These are phyloP conservation scores for Melanogrammus aeglefinus DNA, from an alignment of 2,797 vertebrate species.

Conservation along the genomic window DNA sequence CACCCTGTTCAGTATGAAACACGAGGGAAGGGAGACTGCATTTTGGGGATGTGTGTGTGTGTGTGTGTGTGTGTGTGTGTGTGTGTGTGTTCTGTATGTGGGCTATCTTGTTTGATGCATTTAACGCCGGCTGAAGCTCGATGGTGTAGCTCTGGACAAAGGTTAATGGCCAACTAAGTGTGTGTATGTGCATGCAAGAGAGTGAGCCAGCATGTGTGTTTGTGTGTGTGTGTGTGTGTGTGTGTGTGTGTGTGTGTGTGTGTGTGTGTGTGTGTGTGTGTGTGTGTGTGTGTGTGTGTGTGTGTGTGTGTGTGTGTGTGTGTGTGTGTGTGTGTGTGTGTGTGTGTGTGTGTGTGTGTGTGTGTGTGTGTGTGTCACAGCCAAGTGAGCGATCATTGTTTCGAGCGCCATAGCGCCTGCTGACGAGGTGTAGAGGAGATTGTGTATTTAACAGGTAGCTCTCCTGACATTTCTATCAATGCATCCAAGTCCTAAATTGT, in stretches of 20 bases:
- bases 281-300: not conserved
- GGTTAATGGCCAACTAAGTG: slow-evolving; percentile 13
- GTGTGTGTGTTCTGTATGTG: slow-evolving; percentile 6
- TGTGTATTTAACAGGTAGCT: slow-evolving; percentile 39
- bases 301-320: not conserved
- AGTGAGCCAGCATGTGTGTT: too few species aligned
- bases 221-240: not conserved
- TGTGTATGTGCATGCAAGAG: not conserved
- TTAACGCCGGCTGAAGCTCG: slow-evolving; percentile 30
- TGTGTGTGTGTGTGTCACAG: slow-evolving; percentile 9
- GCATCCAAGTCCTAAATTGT: slow-evolving; percentile 18
- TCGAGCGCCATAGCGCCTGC: not conserved
- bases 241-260: not conserved
- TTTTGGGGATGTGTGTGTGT: slow-evolving; percentile 13
- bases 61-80: slow-evolving; percentile 8
- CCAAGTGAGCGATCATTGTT: not conserved
- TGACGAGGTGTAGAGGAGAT: slow-evolving; percentile 2
- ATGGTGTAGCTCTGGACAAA: slow-evolving; percentile 13
- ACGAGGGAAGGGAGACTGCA: slow-evolving; percentile 28
- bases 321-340: slow-evolving; percentile 14
- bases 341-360: slow-evolving; percentile 3
- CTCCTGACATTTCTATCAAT: slow-evolving; percentile 21
- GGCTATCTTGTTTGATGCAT: slow-evolving; percentile 28
- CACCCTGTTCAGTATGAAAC: slow-evolving; percentile 25
- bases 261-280: not conserved